Evolutionary conservation across 2,888 invertebrate genomes (phyloP).

Genomic region (Brachyptera risi): DNA sequence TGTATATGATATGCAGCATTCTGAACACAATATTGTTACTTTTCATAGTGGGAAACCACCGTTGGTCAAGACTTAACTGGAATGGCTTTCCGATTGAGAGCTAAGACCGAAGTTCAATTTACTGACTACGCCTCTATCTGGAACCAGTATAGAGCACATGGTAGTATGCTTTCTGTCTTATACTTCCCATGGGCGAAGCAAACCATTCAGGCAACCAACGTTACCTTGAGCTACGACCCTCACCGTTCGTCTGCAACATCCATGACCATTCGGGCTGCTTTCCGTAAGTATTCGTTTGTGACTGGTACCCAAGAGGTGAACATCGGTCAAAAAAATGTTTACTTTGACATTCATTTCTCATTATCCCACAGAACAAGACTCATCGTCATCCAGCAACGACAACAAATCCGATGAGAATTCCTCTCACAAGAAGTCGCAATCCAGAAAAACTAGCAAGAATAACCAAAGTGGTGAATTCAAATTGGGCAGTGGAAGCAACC

Average conservation of each 20-base stretch:
- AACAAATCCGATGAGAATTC: constrained; percentile 19
- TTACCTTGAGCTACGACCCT: constrained; percentile 50
- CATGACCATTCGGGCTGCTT: constrained; percentile 45
- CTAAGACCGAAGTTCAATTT: constrained; percentile 51
- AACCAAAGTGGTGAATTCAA: background rate
- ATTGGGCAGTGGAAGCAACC: background rate
- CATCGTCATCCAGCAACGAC: background rate
- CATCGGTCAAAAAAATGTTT: too few species aligned
- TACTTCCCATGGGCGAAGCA: constrained; percentile 39
- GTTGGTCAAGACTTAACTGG: constrained; percentile 45
- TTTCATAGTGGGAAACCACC: constrained; percentile 1
- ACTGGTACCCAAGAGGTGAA: background rate
- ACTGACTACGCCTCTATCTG: constrained; percentile 44
- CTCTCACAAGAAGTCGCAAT: background rate
- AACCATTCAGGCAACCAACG: constrained; percentile 50
- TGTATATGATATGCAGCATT: too few species aligned
- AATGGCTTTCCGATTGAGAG: constrained; percentile 51
- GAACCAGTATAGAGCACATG: constrained; percentile 35
- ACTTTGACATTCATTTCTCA: background rate
- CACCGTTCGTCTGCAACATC: constrained; percentile 48
- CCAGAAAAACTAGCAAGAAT: background rate
- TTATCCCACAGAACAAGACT: background rate
- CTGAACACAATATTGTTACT: too few species aligned
- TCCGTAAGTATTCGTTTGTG: constrained; percentile 24
- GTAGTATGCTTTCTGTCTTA: background rate